Percentiles rank a stretch among this genome's conserved stretches.
Conservation (phyloP, 2,888 invertebrate species). For the Capitulum mitella region DNA sequence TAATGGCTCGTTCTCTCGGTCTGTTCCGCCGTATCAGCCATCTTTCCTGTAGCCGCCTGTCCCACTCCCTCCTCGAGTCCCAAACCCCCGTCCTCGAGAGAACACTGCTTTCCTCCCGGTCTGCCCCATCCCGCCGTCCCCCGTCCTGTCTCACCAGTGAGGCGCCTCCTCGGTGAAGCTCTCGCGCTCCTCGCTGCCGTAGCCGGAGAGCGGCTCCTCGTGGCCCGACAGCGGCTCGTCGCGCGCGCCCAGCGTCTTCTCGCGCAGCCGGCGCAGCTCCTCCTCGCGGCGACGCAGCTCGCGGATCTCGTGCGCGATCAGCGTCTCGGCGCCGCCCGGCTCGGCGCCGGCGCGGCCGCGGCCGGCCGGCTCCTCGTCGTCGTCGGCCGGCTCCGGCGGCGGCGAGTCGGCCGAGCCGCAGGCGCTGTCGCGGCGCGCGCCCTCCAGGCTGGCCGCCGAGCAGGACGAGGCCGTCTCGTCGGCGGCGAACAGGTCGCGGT, state of each 20-base stretch:
- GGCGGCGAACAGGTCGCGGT: not conserved
- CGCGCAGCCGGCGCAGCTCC: constrained; percentile 44
- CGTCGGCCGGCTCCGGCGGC: not conserved
- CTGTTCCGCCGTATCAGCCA: too few relatives aligned
- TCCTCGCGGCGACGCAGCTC: constrained; percentile 48
- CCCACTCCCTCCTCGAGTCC: too few relatives aligned
- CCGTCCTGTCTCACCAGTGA: constrained; percentile 30
- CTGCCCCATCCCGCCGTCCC: too few relatives aligned
- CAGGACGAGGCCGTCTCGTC: not conserved
- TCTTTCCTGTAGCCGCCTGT: too few relatives aligned
- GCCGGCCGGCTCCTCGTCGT: constrained; percentile 2
- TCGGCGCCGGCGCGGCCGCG: too few relatives aligned
- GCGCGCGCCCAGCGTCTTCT: not conserved
- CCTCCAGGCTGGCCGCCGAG: not conserved
- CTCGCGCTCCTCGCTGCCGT: constrained; percentile 28
- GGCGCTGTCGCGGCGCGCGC: not conserved
- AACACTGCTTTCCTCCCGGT: too few relatives aligned
- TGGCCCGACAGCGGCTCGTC: not conserved
- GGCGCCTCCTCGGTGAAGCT: constrained; percentile 28
- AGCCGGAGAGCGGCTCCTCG: constrained; percentile 14
- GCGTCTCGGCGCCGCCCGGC: constrained; percentile 40
- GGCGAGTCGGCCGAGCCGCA: not conserved
- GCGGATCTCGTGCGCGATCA: constrained; percentile 47
- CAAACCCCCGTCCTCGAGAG: too few relatives aligned
- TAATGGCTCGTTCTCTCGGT: too few relatives aligned